Base-by-base conservation (phyloP, 2,888 invertebrate genomes). In the Sarcophaga carnaria region DNA sequence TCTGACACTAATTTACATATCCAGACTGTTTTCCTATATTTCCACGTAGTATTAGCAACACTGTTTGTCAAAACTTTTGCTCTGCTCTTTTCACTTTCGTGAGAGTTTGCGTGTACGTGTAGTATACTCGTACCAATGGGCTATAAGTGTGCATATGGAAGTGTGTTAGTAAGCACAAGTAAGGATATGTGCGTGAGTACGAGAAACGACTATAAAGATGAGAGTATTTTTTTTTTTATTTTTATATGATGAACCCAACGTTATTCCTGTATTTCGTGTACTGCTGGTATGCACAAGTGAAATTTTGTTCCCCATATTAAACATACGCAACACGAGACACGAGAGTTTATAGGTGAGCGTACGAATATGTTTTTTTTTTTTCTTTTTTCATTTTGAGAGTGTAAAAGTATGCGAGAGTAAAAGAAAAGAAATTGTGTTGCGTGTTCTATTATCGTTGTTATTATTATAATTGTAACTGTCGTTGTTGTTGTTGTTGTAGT, bases 381-480 rank as follows among this genome's bases (percentile, higher is more conserved):
- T 11, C 45, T n/a, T 45, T 5, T 27, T 27, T 47, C 59, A n/a
- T 72, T 66, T 27, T n/a, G 8, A 67, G 37, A 11, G 64, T 54
- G 66, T 45, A 71, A 54, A 37, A 79, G 69, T 83, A 72, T 83
- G 71, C 69, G 67, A 74, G 71, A 77, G 62, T 83, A 14, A 14
- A 54, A 54, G 14, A 17, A 17, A 54, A 17, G 12, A 54, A 54
- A 54, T 54, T 54, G 12, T 72, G 62, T 74, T 79, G 78, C 69
- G 54, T 80, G 75, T 74, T 76, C 4, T 66, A n/a, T 80, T 71
- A 59, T 77, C 49, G 27, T 64, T 64, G 64, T 49, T 71, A 11
- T 25, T 54, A 14, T 70, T n/a, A 62, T 62, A 62, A 22, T 70
- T 69, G 11, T 67, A 37, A 37, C 12, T 5, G n/a, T 67, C 1